Evolutionary conservation across 1,140 invertebrate species (phyloP).

Genomic region (Drosophila grimshawi): DNA sequence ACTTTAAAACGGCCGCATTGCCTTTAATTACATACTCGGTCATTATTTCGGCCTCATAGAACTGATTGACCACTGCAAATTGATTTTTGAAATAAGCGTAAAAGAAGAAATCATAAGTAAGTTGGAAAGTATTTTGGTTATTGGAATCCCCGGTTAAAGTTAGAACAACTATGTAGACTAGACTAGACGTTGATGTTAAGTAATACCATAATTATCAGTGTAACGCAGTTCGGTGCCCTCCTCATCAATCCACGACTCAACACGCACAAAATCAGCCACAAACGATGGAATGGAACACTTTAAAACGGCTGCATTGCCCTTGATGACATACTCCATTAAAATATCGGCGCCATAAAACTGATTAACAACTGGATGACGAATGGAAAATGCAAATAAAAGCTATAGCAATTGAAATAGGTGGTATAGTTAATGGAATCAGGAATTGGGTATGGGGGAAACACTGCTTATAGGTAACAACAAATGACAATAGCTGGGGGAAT

Average conservation of each 20-base stretch:
- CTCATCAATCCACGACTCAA: slow-evolving; percentile 88
- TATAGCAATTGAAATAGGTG: slow-evolving; percentile 7
- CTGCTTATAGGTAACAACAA: slow-evolving; percentile 46
- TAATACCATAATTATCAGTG: slow-evolving; percentile 85
- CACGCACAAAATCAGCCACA: slow-evolving; percentile 89
- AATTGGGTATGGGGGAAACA: neutral
- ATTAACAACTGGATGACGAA: slow-evolving; percentile 88
- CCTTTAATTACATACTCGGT: slow-evolving; percentile 92
- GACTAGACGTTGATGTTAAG: neutral
- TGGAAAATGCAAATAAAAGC: slow-evolving; percentile 17
- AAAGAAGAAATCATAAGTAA: slow-evolving; percentile 37
- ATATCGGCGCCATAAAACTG: slow-evolving; percentile 93
- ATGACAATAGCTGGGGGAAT: neutral
- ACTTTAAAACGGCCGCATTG: slow-evolving; percentile 91
- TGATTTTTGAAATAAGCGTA: slow-evolving; percentile 16
- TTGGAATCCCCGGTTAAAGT: slow-evolving; percentile 20
- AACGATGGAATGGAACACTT: slow-evolving; percentile 89
- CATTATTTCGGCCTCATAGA: slow-evolving; percentile 92
- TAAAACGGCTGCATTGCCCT: slow-evolving; percentile 88
- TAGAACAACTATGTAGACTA: slow-evolving; percentile 15
- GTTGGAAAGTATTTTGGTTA: slow-evolving; percentile 11
- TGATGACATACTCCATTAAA: slow-evolving; percentile 89
- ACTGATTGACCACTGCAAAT: slow-evolving; percentile 91
- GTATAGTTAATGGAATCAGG: slow-evolving; percentile 3
- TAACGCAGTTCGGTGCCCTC: slow-evolving; percentile 85